These are phyloP conservation scores for Neodiprion virginianus DNA, from an alignment of 1,140 invertebrate genomes.

Conservation along the genomic window DNA sequence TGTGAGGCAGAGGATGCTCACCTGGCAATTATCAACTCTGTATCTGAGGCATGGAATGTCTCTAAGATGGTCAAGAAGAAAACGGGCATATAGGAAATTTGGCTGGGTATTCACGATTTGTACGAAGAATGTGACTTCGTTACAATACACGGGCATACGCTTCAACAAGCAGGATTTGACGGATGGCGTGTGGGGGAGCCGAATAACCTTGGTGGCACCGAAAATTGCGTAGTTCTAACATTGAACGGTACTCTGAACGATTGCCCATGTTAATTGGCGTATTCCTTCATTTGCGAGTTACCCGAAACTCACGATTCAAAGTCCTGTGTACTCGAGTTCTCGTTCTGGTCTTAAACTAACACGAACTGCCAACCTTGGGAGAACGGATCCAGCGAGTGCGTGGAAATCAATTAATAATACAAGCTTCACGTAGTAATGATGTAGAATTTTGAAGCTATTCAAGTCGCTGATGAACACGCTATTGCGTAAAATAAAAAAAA, in stretches of 20 bases:
- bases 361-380: no score
- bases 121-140: neutral
- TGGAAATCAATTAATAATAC: no score
- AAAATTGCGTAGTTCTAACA: neutral
- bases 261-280: neutral
- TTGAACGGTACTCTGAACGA: neutral
- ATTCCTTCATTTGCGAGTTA: neutral
- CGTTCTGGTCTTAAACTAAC: no score
- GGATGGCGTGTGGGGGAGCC: neutral
- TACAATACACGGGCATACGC: neutral
- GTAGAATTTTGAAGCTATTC: no score
- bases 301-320: no score
- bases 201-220: neutral
- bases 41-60: neutral
- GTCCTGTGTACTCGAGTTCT: no score
- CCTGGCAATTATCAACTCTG: neutral
- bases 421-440: no score
- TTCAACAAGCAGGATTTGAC: neutral
- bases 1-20: neutral
- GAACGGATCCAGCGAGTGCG: no score
- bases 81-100: neutral
- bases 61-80: neutral
- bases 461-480: no score
- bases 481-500: no score
- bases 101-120: neutral